Evolutionary conservation across 2,888 invertebrate genomes (phyloP).

Genomic region (Lymantria monacha): DNA sequence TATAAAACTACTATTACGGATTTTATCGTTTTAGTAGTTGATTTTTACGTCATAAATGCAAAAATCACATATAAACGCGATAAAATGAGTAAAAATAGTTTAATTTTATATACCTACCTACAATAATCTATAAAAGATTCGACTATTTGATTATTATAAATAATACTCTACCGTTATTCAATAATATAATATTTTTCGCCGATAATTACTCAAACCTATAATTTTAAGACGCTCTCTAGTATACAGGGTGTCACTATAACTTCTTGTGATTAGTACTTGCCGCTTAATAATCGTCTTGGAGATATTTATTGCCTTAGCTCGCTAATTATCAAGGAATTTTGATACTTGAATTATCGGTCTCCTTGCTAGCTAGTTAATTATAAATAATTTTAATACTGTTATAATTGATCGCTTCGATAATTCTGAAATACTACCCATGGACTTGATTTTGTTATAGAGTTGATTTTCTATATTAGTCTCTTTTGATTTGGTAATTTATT

Average conservation of each 20-base stretch:
- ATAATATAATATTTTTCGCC: constrained; percentile 14
- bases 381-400: constrained; percentile 51
- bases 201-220: constrained; percentile 23
- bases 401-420: constrained; percentile 32
- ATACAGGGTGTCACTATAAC: constrained; percentile 47
- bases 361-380: constrained; percentile 47
- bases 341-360: constrained; percentile 76
- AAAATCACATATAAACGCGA: no score
- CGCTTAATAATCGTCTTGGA: constrained; percentile 72
- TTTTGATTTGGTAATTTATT: neutral
- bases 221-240: constrained; percentile 43
- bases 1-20: no score
- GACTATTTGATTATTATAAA: no score
- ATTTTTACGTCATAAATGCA: no score
- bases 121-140: no score
- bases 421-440: constrained; percentile 16
- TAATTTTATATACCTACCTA: no score
- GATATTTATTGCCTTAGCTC: constrained; percentile 71
- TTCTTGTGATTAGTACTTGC: constrained; percentile 70
- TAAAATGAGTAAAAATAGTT: no score
- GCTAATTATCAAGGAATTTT: constrained; percentile 79
- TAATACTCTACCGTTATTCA: neutral
- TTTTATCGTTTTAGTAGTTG: no score
- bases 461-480: neutral
- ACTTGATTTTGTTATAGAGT: neutral